These are phyloP conservation scores for Melanocharis versteri DNA, from an alignment of 2,113 vertebrate species.

Conservation along the genomic window DNA sequence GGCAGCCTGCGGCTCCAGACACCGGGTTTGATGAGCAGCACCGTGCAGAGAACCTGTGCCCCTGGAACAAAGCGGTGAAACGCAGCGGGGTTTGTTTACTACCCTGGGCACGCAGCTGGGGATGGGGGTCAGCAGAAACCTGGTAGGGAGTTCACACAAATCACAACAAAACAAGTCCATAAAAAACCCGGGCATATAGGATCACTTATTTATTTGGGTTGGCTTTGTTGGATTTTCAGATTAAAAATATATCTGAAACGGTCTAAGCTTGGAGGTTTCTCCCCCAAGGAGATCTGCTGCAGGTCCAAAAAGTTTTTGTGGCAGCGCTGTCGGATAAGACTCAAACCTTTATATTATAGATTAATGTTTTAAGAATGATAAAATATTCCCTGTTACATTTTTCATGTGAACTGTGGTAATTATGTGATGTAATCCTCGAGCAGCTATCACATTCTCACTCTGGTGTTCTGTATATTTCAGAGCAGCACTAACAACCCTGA, in stretches of 20 bases:
- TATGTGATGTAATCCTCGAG: neutral
- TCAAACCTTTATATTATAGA: neutral
- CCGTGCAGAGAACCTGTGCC: constrained; percentile 59
- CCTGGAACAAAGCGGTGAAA: constrained; percentile 45
- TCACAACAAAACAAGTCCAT: neutral
- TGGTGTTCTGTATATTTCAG: neutral
- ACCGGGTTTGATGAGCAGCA: constrained; percentile 72
- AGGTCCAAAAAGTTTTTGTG: neutral
- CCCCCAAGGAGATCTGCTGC: neutral
- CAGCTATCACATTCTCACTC: neutral
- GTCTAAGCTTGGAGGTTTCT: neutral
- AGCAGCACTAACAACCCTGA: neutral
- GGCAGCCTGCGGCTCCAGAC: constrained; percentile 57
- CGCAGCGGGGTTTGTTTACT: neutral
- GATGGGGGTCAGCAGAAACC: neutral
- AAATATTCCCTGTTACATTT: constrained; percentile 2
- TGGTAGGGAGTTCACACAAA: neutral
- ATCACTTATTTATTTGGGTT: neutral
- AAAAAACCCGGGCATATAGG: neutral
- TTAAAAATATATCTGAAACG: neutral
- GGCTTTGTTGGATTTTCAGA: neutral
- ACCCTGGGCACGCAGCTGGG: neutral
- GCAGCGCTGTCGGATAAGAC: neutral
- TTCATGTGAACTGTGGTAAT: neutral
- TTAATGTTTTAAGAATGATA: neutral